These are phyloP conservation scores for Euwallacea similis DNA, from an alignment of 1,140 invertebrate genomes.

Conservation along the genomic window DNA sequence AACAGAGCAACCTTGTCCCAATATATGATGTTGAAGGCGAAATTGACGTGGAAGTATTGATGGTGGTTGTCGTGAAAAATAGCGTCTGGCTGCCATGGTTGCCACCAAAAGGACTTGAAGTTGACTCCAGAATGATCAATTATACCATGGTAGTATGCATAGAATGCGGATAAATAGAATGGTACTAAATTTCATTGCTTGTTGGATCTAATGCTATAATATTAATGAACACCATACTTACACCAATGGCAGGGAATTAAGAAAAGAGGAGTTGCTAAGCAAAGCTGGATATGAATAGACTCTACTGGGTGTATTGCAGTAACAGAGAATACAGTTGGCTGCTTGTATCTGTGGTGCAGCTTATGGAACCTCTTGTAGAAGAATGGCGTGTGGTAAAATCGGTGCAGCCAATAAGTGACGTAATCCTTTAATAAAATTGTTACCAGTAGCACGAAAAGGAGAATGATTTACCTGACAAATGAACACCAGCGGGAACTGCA, in stretches of 20 bases:
- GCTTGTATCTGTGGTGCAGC: conserved; percentile 74
- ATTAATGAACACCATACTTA: conserved; percentile 53
- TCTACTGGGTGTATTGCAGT: conserved; percentile 75
- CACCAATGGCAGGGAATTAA: conserved; percentile 64
- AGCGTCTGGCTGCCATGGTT: conserved; percentile 74
- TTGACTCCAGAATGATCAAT: conserved; percentile 76
- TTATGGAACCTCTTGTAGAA: conserved; percentile 75
- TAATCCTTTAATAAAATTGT: conserved; percentile 61
- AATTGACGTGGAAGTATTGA: conserved; percentile 77
- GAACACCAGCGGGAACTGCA: conserved; percentile 67
- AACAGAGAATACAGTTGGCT: conserved; percentile 73
- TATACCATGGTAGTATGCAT: conserved; percentile 75
- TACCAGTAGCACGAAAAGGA: not conserved
- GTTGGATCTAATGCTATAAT: not conserved
- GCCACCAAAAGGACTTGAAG: conserved; percentile 74
- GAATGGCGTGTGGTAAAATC: conserved; percentile 68
- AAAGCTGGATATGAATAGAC: conserved; percentile 64
- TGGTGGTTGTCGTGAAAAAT: conserved; percentile 79
- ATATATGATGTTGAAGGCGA: conserved; percentile 68
- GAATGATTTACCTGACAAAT: conserved; percentile 59
- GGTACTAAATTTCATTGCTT: conserved; percentile 53
- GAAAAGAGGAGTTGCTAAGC: conserved; percentile 60
- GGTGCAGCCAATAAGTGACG: conserved; percentile 67
- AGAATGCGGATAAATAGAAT: conserved; percentile 61
- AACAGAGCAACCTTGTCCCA: conserved; percentile 65